A percentile compares a stretch with the other conserved stretches of the same genome.
phyloP scores from a whole-genome alignment of 2,888 invertebrate species.

The Ptilodon capucinus region DNA sequence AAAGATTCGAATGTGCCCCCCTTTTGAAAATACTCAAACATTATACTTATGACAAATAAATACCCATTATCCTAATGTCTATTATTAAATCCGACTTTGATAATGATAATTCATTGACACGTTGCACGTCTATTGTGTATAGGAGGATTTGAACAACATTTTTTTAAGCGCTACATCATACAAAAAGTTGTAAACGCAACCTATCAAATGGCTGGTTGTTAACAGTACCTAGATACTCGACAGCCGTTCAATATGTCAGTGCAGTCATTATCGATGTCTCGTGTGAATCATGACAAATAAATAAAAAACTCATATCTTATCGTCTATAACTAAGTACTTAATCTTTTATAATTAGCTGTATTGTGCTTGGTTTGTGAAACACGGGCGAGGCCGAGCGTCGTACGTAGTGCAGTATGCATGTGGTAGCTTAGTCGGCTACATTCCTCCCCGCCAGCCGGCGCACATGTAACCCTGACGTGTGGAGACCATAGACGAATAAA shows the following conservation, averaged over 20 bases:
- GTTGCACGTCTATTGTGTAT: background rate
- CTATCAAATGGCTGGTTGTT: too few species aligned
- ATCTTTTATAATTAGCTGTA: conserved; percentile 30
- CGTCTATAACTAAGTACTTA: conserved; percentile 42
- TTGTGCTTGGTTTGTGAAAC: conserved; percentile 20
- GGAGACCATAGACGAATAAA: conserved; percentile 28
- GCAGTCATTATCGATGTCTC: background rate
- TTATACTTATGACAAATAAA: background rate
- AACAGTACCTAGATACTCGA: too few species aligned
- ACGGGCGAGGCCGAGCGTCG: conserved; percentile 57
- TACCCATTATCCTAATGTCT: conserved; percentile 12
- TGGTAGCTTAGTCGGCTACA: conserved; percentile 70
- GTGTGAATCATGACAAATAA: background rate
- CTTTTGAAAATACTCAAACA: background rate
- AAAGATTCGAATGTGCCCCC: background rate
- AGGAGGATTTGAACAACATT: too few species aligned
- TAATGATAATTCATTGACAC: background rate
- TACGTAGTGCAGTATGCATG: conserved; percentile 71
- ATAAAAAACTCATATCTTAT: background rate
- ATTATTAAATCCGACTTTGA: conserved; percentile 28
- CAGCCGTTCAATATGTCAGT: background rate
- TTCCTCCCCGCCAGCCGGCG: conserved; percentile 57
- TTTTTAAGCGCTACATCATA: too few species aligned
- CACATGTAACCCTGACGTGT: conserved; percentile 62
- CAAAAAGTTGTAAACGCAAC: too few species aligned